These are phyloP conservation scores for Macrophya annulata DNA, from an alignment of 2,888 invertebrate species.

Conservation along the genomic window DNA sequence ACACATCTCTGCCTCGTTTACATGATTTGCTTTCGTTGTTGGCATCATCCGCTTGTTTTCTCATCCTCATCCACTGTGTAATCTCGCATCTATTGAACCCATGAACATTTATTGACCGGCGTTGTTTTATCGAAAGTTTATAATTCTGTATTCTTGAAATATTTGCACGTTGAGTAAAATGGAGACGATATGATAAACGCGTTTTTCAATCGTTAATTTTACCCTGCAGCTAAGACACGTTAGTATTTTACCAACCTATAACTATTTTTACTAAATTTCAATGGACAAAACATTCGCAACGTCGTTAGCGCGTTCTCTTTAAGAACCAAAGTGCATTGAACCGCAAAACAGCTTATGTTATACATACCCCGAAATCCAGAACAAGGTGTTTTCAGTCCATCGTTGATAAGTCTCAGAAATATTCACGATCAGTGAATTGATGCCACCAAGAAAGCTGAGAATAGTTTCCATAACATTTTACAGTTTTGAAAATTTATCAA, in stretches of 20 bases:
- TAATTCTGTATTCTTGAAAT: not conserved
- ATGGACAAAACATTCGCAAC: not conserved
- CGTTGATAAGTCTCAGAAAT: not conserved
- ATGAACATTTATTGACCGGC: not conserved
- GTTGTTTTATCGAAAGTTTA: not conserved
- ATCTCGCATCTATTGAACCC: not conserved
- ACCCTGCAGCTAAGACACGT: not conserved
- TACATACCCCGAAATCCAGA: slow-evolving; percentile 1
- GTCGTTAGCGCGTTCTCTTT: slow-evolving; percentile 9
- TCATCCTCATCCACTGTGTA: slow-evolving; percentile 8
- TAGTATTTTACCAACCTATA: not conserved
- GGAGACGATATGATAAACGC: not conserved
- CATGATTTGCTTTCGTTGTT: not conserved
- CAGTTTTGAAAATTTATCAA: not conserved
- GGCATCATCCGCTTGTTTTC: slow-evolving; percentile 20
- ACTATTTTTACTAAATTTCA: not conserved
- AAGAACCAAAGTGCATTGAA: slow-evolving; percentile 32
- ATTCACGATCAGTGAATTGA: not conserved
- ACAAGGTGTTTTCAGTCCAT: slow-evolving; percentile 6
- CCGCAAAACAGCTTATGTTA: not conserved
- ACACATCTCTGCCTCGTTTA: not conserved
- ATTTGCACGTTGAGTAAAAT: too few species aligned
- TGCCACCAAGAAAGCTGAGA: not conserved
- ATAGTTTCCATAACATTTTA: not conserved
- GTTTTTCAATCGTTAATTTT: not conserved